phyloP scores from a whole-genome alignment of 2,797 vertebrate species.

The Geotrypetes seraphini region DNA sequence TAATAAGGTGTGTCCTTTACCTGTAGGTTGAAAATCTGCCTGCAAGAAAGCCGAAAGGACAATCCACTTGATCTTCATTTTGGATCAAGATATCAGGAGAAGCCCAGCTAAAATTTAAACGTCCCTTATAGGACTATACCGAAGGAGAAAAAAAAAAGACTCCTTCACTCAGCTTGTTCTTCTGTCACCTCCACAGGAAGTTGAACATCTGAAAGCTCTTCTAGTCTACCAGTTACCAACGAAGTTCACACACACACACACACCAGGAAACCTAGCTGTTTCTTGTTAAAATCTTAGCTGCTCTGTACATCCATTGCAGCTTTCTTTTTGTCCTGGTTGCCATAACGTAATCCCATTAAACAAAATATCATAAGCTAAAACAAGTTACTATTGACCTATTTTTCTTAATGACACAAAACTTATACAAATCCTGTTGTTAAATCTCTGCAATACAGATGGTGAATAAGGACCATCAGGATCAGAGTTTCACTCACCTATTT shows the following conservation, averaged over 20 bases:
- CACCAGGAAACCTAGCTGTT: conserved; percentile 30
- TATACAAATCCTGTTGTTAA: too few species aligned
- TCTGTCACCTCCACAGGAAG: conserved; percentile 41
- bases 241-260: background rate
- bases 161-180: background rate
- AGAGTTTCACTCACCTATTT: too few species aligned
- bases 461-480: too few species aligned
- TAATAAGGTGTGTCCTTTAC: conserved; percentile 34
- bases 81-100: background rate
- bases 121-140: background rate
- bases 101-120: background rate
- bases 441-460: too few species aligned
- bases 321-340: too few species aligned
- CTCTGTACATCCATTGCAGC: too few species aligned
- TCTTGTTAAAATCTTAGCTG: too few species aligned
- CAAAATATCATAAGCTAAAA: too few species aligned
- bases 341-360: too few species aligned
- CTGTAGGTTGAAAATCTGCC: conserved; percentile 19
- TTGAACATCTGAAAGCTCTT: conserved; percentile 13
- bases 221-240: conserved; percentile 23
- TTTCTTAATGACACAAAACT: too few species aligned
- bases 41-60: background rate
- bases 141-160: background rate
- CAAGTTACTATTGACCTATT: too few species aligned
- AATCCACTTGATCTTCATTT: conserved; percentile 27